Conservation (phyloP, 2,797 vertebrate species). For the Erethizon dorsatum region DNA sequence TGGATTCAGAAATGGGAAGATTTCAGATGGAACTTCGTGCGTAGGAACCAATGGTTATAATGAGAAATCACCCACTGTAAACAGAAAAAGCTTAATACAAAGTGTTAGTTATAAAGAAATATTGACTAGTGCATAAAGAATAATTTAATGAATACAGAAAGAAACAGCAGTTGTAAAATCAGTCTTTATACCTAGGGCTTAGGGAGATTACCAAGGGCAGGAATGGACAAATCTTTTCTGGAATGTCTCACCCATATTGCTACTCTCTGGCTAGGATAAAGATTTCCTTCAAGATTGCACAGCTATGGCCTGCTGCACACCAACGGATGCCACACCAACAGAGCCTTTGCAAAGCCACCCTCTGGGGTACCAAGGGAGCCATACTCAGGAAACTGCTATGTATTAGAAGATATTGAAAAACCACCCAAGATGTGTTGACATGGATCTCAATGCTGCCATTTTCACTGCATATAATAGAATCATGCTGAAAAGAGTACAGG, state of each 20-base stretch:
- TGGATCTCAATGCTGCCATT: background rate
- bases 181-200: background rate
- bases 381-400: background rate
- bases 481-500: background rate
- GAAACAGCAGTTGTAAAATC: background rate
- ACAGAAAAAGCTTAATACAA: background rate
- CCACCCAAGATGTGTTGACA: background rate
- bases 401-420: background rate
- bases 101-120: background rate
- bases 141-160: background rate
- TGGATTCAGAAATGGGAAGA: background rate
- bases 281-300: background rate
- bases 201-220: background rate
- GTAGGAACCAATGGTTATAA: background rate
- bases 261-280: background rate
- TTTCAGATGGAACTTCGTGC: background rate
- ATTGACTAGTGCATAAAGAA: background rate
- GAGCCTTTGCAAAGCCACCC: background rate
- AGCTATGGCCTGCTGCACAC: background rate
- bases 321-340: background rate
- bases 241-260: background rate
- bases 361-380: background rate
- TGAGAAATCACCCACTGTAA: background rate
- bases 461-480: background rate
- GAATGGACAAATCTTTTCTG: no score